phyloP scores from a whole-genome alignment of 2,888 invertebrate genomes.

The Galeopsomyia nigrocyanea region DNA sequence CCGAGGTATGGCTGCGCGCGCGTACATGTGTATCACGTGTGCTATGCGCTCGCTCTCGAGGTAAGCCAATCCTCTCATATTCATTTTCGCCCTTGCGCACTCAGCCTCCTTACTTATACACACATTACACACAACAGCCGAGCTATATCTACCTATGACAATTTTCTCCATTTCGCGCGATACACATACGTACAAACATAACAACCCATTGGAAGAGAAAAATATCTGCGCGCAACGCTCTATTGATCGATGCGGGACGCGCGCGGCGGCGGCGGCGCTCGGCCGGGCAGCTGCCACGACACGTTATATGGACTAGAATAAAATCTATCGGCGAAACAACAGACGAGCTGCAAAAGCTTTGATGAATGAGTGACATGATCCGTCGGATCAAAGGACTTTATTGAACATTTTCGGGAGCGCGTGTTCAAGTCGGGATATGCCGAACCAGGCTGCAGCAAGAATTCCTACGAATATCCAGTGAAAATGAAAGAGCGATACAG shows the following conservation, averaged over 20 bases:
- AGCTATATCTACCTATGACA: too few species aligned
- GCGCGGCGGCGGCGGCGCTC: background rate
- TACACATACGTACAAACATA: too few species aligned
- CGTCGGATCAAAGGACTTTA: conserved; percentile 12
- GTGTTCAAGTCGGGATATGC: too few species aligned
- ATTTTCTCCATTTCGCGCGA: too few species aligned
- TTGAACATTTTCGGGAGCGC: conserved; percentile 1
- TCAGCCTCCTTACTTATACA: too few species aligned
- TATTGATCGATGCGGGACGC: conserved; percentile 5
- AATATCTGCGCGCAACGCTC: background rate
- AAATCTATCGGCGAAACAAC: too few species aligned
- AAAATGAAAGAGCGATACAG: conserved; percentile 15
- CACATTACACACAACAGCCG: too few species aligned
- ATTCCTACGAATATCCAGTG: conserved; percentile 13
- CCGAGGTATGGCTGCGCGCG: background rate
- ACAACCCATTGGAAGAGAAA: too few species aligned
- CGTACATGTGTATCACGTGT: conserved; percentile 48
- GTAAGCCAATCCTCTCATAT: conserved; percentile 39
- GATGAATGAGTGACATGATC: background rate
- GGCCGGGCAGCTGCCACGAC: too few species aligned
- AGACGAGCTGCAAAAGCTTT: background rate
- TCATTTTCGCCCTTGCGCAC: conserved; percentile 9
- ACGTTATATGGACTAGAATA: too few species aligned
- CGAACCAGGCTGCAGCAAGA: too few species aligned
- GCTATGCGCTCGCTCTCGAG: conserved; percentile 44